Base-by-base conservation (phyloP, 2,113 vertebrate genomes). In the Thamnophis sirtalis region DNA sequence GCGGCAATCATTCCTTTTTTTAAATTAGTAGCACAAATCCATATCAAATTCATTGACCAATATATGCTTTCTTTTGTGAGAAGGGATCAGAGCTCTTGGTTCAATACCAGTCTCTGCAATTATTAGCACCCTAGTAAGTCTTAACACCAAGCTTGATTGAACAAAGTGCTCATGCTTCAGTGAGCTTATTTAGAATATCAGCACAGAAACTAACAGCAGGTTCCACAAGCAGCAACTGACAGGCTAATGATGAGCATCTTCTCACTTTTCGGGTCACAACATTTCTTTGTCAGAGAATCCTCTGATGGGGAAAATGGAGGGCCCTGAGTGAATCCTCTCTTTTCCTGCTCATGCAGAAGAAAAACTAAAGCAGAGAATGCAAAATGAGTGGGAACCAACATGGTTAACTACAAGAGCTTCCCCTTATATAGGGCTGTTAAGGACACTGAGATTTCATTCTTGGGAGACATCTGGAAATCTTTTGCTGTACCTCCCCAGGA, bases 81-180 rank as follows among this genome's bases (percentile, higher is more conserved):
- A 58, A 13, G 63, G 86, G 63, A 58, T 87, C 93, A 87, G 92
- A 94, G 93, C 48, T 86, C 53, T 94, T 90, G 94, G 91, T 89
- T 56, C 0, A 0, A 0, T 9, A 53, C 33, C 93, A 88, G 84
- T 0, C 0, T 63, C 84, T 91, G 80, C 89, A 93, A 43, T 38
- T 8, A 91, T 87, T 94, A 0, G 0, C 68, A 43, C 51, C 94
- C 68, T 91, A 87, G 84, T 0, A 8, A 60, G 56, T 89, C 54
- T 63, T 24, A 92, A 56, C 38, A 80, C 60, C 55, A 89, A 22
- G 88, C 91, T 84, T 85, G 86, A 26, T 73, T 88, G 86, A 89
- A 73, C 68, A 91, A 89, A 63, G 90, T 9, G 73, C 5, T 89
- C 49, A 38, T 92, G 87, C 87, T 89, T 89, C 54, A 84, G 7